These are phyloP conservation scores for Podarcis raffonei DNA, from an alignment of 2,113 vertebrate genomes.

Conservation along the genomic window DNA sequence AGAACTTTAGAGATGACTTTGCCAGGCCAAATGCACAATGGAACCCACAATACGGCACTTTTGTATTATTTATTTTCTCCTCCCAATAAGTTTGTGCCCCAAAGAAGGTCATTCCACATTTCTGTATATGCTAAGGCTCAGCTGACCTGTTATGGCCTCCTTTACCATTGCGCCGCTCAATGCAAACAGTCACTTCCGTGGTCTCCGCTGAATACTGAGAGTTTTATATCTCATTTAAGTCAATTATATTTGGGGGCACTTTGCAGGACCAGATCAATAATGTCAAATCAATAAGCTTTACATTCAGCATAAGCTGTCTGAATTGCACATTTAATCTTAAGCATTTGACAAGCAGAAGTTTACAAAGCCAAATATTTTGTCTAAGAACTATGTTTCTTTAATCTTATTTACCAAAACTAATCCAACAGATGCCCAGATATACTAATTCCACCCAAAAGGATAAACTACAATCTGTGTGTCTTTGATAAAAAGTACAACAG, in stretches of 20 bases:
- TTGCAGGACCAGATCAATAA: not conserved
- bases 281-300: not conserved
- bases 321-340: not conserved
- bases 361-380: not conserved
- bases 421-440: not conserved
- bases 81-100: not conserved
- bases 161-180: not conserved
- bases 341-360: not conserved
- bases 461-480: not conserved
- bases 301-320: not conserved
- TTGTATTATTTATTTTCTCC: not conserved
- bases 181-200: not conserved
- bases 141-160: not conserved
- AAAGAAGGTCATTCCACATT: not conserved
- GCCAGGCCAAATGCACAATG: not conserved
- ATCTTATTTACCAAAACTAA: not conserved
- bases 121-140: not conserved
- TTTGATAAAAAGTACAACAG: not conserved
- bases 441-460: not conserved
- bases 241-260: not conserved
- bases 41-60: not conserved
- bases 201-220: not conserved
- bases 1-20: not conserved
- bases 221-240: not conserved
- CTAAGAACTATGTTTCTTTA: not conserved